These are phyloP conservation scores for Platichthys stellatus DNA, from an alignment of 2,113 vertebrate species.

Conservation along the genomic window DNA sequence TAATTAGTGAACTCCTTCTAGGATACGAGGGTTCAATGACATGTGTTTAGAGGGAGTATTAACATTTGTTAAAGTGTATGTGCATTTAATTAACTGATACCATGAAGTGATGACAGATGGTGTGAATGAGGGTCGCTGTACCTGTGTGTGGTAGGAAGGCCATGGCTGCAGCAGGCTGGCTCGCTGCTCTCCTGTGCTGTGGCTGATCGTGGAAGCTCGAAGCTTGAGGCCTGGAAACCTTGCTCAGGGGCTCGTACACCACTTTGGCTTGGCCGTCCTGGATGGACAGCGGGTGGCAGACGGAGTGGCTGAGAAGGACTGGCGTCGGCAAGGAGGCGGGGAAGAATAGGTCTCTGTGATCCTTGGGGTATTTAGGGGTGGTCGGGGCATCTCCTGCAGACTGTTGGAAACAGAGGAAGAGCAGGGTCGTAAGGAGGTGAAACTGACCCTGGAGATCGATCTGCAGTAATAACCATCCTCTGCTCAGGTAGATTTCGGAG, in stretches of 20 bases:
- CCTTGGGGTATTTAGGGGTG: slow-evolving; percentile 92
- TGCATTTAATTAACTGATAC: background rate
- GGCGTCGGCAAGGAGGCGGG: slow-evolving; percentile 78
- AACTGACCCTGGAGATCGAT: slow-evolving; percentile 15
- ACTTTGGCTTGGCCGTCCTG: slow-evolving; percentile 76
- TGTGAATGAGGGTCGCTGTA: slow-evolving; percentile 22
- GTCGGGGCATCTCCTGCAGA: slow-evolving; percentile 86
- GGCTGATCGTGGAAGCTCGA: slow-evolving; percentile 75
- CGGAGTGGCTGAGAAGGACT: slow-evolving; percentile 69
- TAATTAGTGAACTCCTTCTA: background rate
- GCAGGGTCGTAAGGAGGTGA: slow-evolving; percentile 14
- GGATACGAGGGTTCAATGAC: background rate
- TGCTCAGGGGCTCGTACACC: slow-evolving; percentile 81
- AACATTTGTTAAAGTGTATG: background rate
- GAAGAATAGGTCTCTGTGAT: slow-evolving; percentile 91
- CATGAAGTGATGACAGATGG: background rate
- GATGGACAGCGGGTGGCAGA: slow-evolving; percentile 68
- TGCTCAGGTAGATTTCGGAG: slow-evolving; percentile 23
- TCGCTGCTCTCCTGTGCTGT: slow-evolving; percentile 60
- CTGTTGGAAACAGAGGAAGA: slow-evolving; percentile 74
- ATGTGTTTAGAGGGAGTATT: too few species aligned
- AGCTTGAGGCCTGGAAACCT: slow-evolving; percentile 70
- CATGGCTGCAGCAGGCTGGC: slow-evolving; percentile 68
- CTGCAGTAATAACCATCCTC: slow-evolving; percentile 15
- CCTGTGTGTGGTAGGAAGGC: slow-evolving; percentile 78